Percentiles rank a stretch among this genome's conserved stretches.
These are phyloP conservation scores for Cosmia pyralina DNA, from an alignment of 2,888 invertebrate genomes.

Conservation along the genomic window DNA sequence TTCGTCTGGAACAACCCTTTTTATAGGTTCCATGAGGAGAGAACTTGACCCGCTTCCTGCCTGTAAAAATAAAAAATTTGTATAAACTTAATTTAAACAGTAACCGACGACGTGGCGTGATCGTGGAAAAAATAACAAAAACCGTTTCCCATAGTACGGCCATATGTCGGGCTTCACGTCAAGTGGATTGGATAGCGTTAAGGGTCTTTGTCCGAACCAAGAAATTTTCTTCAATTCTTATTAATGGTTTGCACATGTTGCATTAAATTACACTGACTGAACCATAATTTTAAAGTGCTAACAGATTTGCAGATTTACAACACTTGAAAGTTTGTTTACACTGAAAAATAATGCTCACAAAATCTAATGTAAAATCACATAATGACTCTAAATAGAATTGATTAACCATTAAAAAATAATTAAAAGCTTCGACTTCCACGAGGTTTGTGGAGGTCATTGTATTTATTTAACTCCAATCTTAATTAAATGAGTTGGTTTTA, in stretches of 20 bases:
- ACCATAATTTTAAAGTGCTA: slow-evolving; percentile 61
- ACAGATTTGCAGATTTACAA: slow-evolving; percentile 63
- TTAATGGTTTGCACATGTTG: slow-evolving; percentile 70
- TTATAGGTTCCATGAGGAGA: slow-evolving; percentile 8
- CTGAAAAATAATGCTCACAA: background rate
- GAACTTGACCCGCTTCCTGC: background rate
- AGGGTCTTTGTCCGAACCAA: slow-evolving; percentile 62
- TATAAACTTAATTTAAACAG: slow-evolving; percentile 23
- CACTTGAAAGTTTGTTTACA: slow-evolving; percentile 25
- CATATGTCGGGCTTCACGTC: slow-evolving; percentile 79
- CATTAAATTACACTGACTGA: slow-evolving; percentile 29
- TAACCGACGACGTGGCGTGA: slow-evolving; percentile 25
- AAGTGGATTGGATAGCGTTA: slow-evolving; percentile 76
- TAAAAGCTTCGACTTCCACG: slow-evolving; percentile 12
- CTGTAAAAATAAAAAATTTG: slow-evolving; percentile 6
- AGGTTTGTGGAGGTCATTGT: slow-evolving; percentile 61
- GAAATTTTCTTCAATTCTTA: slow-evolving; percentile 54
- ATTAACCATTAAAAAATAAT: slow-evolving; percentile 20
- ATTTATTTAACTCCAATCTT: slow-evolving; percentile 60
- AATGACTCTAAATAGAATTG: background rate
- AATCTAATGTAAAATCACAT: background rate
- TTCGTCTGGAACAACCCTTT: slow-evolving; percentile 15
- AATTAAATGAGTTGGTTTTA: slow-evolving; percentile 54
- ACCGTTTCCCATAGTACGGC: slow-evolving; percentile 73
- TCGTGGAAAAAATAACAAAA: slow-evolving; percentile 77